Conservation (phyloP, 2,888 invertebrate genomes). For the Drosophila sordidapex region DNA sequence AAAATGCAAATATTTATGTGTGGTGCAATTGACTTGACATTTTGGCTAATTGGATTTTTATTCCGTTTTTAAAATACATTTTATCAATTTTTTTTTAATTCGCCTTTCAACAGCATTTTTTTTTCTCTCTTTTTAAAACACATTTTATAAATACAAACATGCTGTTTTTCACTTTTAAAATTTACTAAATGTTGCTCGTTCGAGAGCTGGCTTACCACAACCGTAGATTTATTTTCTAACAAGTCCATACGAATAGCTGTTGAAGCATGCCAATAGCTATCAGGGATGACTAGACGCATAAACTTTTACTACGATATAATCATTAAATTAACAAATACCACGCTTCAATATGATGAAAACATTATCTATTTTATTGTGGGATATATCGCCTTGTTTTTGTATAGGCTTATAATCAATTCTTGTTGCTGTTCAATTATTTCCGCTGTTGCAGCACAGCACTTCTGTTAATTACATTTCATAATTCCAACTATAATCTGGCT, state of each 20-base stretch:
- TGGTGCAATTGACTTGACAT: too few species aligned
- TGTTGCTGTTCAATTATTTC: neutral
- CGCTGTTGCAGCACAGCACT: neutral
- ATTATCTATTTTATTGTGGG: neutral
- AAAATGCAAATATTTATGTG: too few species aligned
- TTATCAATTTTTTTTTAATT: too few species aligned
- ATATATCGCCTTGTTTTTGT: neutral
- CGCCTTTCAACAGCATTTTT: too few species aligned
- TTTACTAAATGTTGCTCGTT: too few species aligned
- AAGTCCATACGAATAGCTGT: slow-evolving; percentile 11
- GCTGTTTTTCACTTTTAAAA: too few species aligned
- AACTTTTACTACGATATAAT: neutral
- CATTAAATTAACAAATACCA: neutral
- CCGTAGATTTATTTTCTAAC: slow-evolving; percentile 22
- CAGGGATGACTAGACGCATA: neutral
- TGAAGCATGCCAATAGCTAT: slow-evolving; percentile 7
- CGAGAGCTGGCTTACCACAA: too few species aligned
- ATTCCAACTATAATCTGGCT: slow-evolving; percentile 7
- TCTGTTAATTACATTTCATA: slow-evolving; percentile 25
- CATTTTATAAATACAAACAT: too few species aligned
- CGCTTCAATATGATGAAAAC: neutral
- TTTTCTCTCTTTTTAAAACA: too few species aligned
- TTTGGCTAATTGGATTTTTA: too few species aligned
- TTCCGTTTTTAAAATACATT: too few species aligned
- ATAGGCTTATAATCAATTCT: neutral